Percentiles rank a stretch among this genome's conserved stretches.
phyloP scores from a whole-genome alignment of 1,140 invertebrate species.

The Potamilus streckersoni region DNA sequence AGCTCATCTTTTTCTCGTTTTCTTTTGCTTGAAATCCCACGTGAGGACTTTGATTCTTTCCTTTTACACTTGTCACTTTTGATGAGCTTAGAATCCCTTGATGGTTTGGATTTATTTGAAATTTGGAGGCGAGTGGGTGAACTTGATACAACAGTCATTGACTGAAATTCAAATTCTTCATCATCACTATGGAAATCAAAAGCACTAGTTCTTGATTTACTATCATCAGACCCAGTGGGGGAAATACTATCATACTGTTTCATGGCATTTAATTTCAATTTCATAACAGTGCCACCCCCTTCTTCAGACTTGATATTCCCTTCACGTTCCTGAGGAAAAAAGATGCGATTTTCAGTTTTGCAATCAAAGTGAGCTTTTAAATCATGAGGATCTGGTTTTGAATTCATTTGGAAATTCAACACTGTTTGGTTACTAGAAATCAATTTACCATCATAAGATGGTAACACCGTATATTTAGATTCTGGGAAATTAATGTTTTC shows the following conservation, averaged over 20 bases:
- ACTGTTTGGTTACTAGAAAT: too few relatives aligned
- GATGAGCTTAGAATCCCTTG: constrained; percentile 41
- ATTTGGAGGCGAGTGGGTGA: constrained; percentile 55
- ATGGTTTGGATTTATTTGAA: constrained; percentile 46
- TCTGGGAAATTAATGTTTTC: too few relatives aligned
- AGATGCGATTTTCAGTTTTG: constrained; percentile 21
- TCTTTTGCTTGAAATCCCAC: constrained; percentile 45
- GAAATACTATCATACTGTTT: constrained; percentile 21
- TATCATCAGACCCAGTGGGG: constrained; percentile 22
- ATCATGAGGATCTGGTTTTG: constrained; percentile 25
- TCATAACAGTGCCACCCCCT: constrained; percentile 27
- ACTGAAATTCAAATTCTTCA: constrained; percentile 38
- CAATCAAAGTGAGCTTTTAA: constrained; percentile 30
- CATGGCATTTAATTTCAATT: constrained; percentile 27
- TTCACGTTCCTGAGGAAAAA: constrained; percentile 29
- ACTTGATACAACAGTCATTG: constrained; percentile 43
- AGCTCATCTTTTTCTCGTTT: constrained; percentile 57
- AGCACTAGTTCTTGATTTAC: constrained; percentile 37
- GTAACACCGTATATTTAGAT: too few relatives aligned
- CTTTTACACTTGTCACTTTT: constrained; percentile 55
- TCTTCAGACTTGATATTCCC: constrained; percentile 11
- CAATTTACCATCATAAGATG: too few relatives aligned
- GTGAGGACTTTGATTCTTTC: constrained; percentile 40
- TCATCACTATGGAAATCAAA: constrained; percentile 62
- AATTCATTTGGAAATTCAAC: too few relatives aligned